These are phyloP conservation scores for Mongoloraphidia duomilia DNA, from an alignment of 2,888 invertebrate species.

Conservation along the genomic window DNA sequence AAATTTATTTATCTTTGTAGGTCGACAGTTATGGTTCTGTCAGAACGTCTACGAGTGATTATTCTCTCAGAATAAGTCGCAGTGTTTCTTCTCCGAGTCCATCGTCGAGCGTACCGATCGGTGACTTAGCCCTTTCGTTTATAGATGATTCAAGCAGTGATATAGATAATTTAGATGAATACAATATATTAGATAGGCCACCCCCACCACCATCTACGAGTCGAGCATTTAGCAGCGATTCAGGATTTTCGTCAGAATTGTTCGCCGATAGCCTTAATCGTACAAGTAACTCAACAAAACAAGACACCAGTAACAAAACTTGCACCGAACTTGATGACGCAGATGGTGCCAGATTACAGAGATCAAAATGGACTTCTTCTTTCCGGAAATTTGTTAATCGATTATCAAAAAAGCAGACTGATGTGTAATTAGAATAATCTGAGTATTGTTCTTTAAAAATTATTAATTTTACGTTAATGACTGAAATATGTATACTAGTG, in stretches of 20 bases:
- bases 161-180: constrained; percentile 4
- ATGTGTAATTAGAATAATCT: background rate
- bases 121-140: constrained; percentile 28
- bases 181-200: constrained; percentile 2
- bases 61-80: constrained; percentile 16
- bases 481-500: no score
- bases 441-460: no score
- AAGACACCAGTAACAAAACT: constrained; percentile 28
- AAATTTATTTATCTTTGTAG: no score
- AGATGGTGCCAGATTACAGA: constrained; percentile 31
- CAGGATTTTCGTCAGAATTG: constrained; percentile 36
- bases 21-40: constrained; percentile 24
- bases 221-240: constrained; percentile 31
- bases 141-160: constrained; percentile 23
- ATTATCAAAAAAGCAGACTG: constrained; percentile 10
- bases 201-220: constrained; percentile 1
- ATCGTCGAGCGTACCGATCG: constrained; percentile 28
- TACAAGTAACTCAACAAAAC: constrained; percentile 14
- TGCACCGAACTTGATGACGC: constrained; percentile 26
- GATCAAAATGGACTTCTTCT: constrained; percentile 45
- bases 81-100: constrained; percentile 19
- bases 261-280: constrained; percentile 29
- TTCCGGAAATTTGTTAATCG: constrained; percentile 37
- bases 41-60: constrained; percentile 24
- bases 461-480: no score